Evolutionary conservation across 2,797 vertebrate species (phyloP).

Genomic region (Crax fasciolata): DNA sequence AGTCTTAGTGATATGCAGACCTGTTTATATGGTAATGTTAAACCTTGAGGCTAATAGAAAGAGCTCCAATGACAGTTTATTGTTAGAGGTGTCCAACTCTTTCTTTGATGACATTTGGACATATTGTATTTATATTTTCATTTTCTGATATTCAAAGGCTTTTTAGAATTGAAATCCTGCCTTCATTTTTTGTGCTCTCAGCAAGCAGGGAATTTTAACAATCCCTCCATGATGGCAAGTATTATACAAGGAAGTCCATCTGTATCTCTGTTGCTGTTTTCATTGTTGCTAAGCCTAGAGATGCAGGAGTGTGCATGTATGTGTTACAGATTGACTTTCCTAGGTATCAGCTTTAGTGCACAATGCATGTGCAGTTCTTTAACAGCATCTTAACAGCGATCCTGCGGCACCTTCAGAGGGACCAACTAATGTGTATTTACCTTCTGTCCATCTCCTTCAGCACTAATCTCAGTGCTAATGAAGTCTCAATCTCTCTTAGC

Average conservation of each 20-base stretch:
- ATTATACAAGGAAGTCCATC: not conserved
- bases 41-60: constrained; percentile 25
- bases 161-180: constrained; percentile 18
- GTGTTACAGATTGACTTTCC: constrained; percentile 46
- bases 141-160: not conserved
- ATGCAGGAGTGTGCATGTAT: not conserved
- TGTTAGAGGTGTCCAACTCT: constrained; percentile 18
- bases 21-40: constrained; percentile 57
- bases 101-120: constrained; percentile 40
- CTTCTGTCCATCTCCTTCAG: constrained; percentile 3
- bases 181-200: constrained; percentile 14
- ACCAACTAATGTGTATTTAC: not conserved
- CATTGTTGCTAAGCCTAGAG: not conserved
- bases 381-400: not conserved
- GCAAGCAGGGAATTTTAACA: constrained; percentile 32
- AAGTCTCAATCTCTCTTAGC: not conserved
- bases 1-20: constrained; percentile 7
- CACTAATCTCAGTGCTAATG: constrained; percentile 3
- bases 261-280: constrained; percentile 26
- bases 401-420: constrained; percentile 43
- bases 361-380: not conserved
- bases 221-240: not conserved
- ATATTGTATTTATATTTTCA: constrained; percentile 45
- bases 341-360: constrained; percentile 1
- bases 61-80: constrained; percentile 41